phyloP scores from a whole-genome alignment of 2,113 vertebrate species.

The Galeopterus variegatus region DNA sequence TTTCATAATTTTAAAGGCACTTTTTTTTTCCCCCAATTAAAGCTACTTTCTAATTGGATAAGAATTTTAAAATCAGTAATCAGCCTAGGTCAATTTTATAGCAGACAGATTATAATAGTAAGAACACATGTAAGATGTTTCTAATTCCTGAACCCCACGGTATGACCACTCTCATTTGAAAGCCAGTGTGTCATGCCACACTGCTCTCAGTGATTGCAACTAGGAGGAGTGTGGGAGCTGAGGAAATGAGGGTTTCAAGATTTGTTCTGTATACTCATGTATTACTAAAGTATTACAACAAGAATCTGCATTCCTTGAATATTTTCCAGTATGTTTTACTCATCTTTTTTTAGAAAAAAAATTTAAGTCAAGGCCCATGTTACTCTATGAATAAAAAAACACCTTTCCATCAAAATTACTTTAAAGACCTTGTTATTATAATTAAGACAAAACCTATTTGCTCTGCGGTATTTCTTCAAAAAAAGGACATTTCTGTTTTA shows the following conservation, averaged over 20 bases:
- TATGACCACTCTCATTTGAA: neutral
- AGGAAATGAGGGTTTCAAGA: neutral
- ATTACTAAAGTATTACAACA: constrained; percentile 16
- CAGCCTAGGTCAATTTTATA: neutral
- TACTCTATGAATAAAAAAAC: neutral
- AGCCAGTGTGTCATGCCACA: neutral
- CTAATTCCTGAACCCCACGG: neutral
- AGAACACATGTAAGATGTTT: neutral
- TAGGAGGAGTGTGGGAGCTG: neutral
- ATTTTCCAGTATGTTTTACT: constrained; percentile 23
- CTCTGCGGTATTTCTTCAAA: neutral
- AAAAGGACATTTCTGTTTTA: constrained; percentile 15
- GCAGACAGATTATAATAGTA: neutral
- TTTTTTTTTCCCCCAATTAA: neutral
- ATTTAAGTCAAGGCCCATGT: neutral
- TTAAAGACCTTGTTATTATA: neutral
- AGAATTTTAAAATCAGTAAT: constrained; percentile 43
- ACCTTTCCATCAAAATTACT: constrained; percentile 4
- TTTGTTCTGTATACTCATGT: neutral
- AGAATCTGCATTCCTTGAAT: constrained; percentile 20
- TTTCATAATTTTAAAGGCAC: neutral
- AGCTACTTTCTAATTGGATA: constrained; percentile 53
- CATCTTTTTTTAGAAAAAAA: neutral
- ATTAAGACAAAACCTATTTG: constrained; percentile 16
- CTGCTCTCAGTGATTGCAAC: neutral